Base-by-base conservation (phyloP, 2,888 invertebrate genomes). In the Lysandra bellargus region DNA sequence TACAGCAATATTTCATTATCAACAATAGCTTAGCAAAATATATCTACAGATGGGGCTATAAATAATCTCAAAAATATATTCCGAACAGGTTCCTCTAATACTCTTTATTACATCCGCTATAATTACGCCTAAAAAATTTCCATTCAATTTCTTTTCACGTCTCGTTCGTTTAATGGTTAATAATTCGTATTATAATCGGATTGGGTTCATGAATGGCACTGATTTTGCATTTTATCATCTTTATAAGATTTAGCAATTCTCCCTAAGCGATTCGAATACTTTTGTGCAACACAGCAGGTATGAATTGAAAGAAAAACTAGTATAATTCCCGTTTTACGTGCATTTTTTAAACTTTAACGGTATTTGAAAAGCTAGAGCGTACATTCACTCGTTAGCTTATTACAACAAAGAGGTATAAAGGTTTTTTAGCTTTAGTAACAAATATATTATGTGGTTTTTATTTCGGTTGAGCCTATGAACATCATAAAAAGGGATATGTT, bases 161-260 rank as follows among this genome's bases (percentile, higher is more conserved):
- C 85, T 86, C 86, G 87, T 87, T 84, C 83, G 81, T 83, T 82
- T 88, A 88, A 89, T 88, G 87, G 87, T 85, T 84, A 83, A 85
- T 85, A 85, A 87, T 87, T 85, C 84, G 83, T 88, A 87, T 89
- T 87, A 87, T 84, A 23, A 74, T 74, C 40, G 9, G 23, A 74
- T 74, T 44, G 44, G n/a, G n/a, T n/a, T 74, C 44, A 1, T 44
- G n/a, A 44, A 74, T 74, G 44, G 44, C 74, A 9, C 44, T 44
- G 40, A 74, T 74, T 44, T 74, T 44, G 9, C 9, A 37, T 7
- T 23, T 40, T 9, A 23, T 7, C 74, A 40, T 17, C 74, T 23
- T 74, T 44, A 37, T 37, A 4, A 33, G 17, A 61, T 23, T 61
- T 6, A 23, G 61, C 5, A 61, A 61, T 23, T 61, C 7, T 61